Base-by-base conservation (phyloP, 1,140 invertebrate genomes). In the Geopemphigus sp. region DNA sequence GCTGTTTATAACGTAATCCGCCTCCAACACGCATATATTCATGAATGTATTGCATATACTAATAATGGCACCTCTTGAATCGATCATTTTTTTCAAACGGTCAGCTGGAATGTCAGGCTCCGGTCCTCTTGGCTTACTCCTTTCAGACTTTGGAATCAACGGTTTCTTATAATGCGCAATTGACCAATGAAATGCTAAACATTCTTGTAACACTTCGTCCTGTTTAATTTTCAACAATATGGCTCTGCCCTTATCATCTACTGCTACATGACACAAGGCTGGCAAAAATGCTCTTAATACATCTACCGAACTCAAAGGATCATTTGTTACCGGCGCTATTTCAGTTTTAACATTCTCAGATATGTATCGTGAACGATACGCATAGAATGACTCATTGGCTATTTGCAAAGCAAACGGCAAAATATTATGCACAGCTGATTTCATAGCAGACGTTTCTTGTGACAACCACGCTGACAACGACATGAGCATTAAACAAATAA, bases 31-130 rank as follows among this genome's bases (percentile, higher is more conserved):
- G 17, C 93, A 93, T 0, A 97, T 89, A 83, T 97, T 97, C 92
- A 97, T 95, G 59, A 97, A 91, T 63, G 96, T 91, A 83, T 96
- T 96, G 85, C 94, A 96, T 3, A 95, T 89, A 78, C 94, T 93
- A 26, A 94, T 91, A 87, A 97, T 92, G 0, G 94, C 93, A 11
- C 89, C 87, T 76, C 93, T 89, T 0, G 93, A 93, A 84, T 94
- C 92, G 83, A 91, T 91, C 90, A 94, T 94, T 82, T 93, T 91
- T 83, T 93, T 92, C 73, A 93, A 84, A 66, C 92, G 84, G 83
- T 91, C 87, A 1, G 90, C 89, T 56, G 92, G 91, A 56, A 93
- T 84, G 82, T 93, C 91, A 64, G 91, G 91, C 83, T 91, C 90
- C 2, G 92, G 92, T 83, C 92, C 90, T 83, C 89, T 88, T 0